Conservation (phyloP, 2,113 vertebrate genomes). For the Panthera tigris region DNA sequence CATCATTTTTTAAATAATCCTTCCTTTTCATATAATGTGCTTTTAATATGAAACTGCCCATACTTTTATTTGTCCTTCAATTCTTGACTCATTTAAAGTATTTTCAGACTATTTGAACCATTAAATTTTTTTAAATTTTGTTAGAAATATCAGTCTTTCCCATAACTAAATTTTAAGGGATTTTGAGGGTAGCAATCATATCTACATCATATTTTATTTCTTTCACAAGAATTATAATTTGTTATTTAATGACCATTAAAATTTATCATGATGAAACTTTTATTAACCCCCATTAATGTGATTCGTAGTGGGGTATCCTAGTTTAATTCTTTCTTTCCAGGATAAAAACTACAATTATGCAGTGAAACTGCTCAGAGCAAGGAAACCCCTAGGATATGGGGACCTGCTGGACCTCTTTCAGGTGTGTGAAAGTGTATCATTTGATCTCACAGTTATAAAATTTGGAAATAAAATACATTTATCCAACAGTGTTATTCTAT, state of each 20-base stretch:
- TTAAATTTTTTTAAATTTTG: background rate
- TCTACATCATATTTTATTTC: constrained; percentile 47
- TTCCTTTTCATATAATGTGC: constrained; percentile 4
- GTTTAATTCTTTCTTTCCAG: constrained; percentile 70
- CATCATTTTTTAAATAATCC: constrained; percentile 38
- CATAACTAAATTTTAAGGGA: constrained; percentile 34
- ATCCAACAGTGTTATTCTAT: background rate
- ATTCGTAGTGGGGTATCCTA: constrained; percentile 67
- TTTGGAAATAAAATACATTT: constrained; percentile 30
- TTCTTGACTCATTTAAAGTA: constrained; percentile 44
- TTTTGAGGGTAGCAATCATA: constrained; percentile 37
- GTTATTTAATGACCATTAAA: constrained; percentile 45
- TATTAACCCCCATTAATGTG: constrained; percentile 61
- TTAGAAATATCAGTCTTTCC: constrained; percentile 8
- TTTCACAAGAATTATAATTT: constrained; percentile 55
- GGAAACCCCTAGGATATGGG: constrained; percentile 70
- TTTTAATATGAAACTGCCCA: constrained; percentile 16
- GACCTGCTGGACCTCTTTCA: constrained; percentile 64
- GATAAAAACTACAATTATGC: constrained; percentile 71
- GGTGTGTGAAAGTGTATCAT: constrained; percentile 69
- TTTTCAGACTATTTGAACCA: constrained; percentile 26
- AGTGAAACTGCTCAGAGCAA: constrained; percentile 69
- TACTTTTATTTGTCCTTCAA: constrained; percentile 14
- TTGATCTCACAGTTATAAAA: constrained; percentile 22
- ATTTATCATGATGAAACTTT: constrained; percentile 45